Evolutionary conservation across 2,797 vertebrate genomes (phyloP).

Genomic region (Hafferia zeledoni): DNA sequence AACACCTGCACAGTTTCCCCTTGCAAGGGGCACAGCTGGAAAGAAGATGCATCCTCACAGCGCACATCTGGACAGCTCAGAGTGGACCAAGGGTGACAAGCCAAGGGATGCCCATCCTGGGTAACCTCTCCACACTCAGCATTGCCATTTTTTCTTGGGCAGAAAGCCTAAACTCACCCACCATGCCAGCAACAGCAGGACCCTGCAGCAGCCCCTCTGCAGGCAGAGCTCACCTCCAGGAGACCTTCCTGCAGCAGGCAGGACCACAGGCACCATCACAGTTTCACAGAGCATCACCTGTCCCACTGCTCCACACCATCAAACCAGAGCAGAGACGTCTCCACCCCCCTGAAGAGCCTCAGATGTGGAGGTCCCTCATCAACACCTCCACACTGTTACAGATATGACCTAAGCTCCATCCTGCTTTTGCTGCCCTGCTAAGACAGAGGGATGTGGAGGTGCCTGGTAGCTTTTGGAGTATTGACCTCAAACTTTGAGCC

Average conservation of each 20-base stretch:
- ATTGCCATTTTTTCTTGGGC: accelerated
- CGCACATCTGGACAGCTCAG: accelerated
- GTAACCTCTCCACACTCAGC: background rate
- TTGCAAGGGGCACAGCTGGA: background rate
- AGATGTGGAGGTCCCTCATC: background rate
- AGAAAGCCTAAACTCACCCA: background rate
- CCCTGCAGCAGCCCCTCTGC: background rate
- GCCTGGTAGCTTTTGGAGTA: background rate
- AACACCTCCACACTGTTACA: background rate
- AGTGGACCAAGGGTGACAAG: background rate
- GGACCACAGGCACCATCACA: background rate
- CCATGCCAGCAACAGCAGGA: accelerated
- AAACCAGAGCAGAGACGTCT: background rate
- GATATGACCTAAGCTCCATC: accelerated
- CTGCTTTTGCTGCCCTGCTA: background rate
- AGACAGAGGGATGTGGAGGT: background rate
- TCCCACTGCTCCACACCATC: accelerated
- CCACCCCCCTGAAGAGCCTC: background rate
- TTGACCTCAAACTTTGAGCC: background rate
- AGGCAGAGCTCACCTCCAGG: background rate
- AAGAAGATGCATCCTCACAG: accelerated
- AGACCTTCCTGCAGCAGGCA: background rate
- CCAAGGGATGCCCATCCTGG: accelerated
- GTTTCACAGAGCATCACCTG: background rate
- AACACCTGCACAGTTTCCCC: background rate